These are phyloP conservation scores for Epizoanthus ramosus DNA, from an alignment of 92 coral and sea anemone genomes.

Conservation along the genomic window DNA sequence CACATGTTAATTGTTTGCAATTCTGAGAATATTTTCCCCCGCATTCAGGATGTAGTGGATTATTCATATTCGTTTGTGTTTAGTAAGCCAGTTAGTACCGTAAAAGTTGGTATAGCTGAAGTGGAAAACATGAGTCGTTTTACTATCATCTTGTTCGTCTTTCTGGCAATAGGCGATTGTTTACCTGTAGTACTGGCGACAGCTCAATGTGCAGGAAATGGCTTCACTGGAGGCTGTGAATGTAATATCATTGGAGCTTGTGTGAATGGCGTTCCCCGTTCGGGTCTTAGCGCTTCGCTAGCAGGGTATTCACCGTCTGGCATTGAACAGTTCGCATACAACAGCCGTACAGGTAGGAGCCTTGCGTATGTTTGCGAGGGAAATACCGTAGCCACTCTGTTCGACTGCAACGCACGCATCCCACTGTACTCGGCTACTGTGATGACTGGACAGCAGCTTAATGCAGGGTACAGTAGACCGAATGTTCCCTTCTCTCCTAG, in stretches of 20 bases:
- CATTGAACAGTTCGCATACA: neutral
- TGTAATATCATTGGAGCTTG: slow-evolving; percentile 23
- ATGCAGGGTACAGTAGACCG: neutral
- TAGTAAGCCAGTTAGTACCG: too few species aligned
- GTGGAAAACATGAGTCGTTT: too few species aligned
- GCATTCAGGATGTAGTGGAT: too few species aligned
- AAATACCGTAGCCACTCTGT: neutral
- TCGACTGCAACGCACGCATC: neutral
- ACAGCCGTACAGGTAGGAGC: neutral
- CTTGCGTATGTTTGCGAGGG: neutral
- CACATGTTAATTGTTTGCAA: too few species aligned
- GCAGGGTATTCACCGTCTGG: neutral
- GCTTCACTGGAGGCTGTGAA: neutral
- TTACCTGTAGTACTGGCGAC: too few species aligned
- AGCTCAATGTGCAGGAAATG: too few species aligned
- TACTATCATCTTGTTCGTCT: too few species aligned
- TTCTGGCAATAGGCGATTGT: too few species aligned
- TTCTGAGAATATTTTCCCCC: too few species aligned
- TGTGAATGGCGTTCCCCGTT: slow-evolving; percentile 1
- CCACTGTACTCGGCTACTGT: neutral
- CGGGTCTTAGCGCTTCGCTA: neutral
- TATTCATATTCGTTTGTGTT: too few species aligned
- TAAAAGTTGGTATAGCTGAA: too few species aligned
- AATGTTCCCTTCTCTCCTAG: neutral
- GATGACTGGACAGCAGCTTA: neutral